Conservation (phyloP, 2,888 invertebrate species). For the Caenorhabditis virilis region DNA sequence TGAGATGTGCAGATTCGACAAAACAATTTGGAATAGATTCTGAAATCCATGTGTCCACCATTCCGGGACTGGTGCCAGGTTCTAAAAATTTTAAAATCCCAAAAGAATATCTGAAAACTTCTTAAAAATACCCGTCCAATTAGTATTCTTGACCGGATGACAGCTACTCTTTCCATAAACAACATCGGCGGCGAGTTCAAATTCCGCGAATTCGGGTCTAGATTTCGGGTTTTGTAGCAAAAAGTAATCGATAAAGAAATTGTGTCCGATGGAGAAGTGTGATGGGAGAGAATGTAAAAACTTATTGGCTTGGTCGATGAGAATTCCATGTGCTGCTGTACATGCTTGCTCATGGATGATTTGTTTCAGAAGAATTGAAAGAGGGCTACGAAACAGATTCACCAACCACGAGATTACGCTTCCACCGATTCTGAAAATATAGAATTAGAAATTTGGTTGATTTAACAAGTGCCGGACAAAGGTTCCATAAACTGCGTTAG, state of each 20-base stretch:
- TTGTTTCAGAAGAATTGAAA: constrained; percentile 47
- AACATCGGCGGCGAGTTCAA: constrained; percentile 53
- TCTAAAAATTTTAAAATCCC: constrained; percentile 12
- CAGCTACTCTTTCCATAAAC: constrained; percentile 53
- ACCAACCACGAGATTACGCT: constrained; percentile 61
- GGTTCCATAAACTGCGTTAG: too few relatives aligned
- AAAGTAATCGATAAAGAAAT: constrained; percentile 57
- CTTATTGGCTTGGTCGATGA: constrained; percentile 54
- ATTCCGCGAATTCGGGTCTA: constrained; percentile 42
- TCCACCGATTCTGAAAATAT: constrained; percentile 54
- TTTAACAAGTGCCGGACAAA: too few relatives aligned
- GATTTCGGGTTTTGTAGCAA: constrained; percentile 42
- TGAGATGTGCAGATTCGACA: constrained; percentile 49
- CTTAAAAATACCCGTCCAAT: constrained; percentile 30
- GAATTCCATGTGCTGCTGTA: constrained; percentile 35
- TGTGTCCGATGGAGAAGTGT: constrained; percentile 45
- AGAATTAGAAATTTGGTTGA: too few relatives aligned
- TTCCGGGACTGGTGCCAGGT: constrained; percentile 36
- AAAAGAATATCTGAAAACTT: background rate
- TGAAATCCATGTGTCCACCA: constrained; percentile 59
- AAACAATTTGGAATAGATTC: constrained; percentile 57
- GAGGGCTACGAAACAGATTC: constrained; percentile 52
- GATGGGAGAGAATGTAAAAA: constrained; percentile 55
- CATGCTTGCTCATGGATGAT: constrained; percentile 56
- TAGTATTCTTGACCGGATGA: constrained; percentile 22